Evolutionary conservation across 2,797 vertebrate species (phyloP).

Genomic region (Pseudochaenichthys georgianus): DNA sequence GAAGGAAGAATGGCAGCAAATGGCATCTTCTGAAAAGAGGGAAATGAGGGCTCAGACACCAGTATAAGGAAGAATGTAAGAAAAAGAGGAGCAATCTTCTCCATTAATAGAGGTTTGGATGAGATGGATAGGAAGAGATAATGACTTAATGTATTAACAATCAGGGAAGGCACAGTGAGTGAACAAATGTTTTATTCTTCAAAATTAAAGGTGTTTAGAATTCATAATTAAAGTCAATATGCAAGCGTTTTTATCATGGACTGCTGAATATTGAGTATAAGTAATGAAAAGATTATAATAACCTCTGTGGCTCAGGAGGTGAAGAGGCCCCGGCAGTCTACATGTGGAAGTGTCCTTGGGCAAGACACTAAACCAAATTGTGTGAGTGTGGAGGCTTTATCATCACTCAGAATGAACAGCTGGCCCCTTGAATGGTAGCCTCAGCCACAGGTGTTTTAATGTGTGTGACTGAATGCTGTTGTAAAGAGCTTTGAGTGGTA

Average conservation of each 20-base stretch:
- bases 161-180: not conserved
- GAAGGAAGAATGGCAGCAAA: conserved; percentile 48
- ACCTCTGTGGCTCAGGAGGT: too few relatives aligned
- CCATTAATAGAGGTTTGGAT: conserved; percentile 45
- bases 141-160: conserved; percentile 27
- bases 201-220: conserved; percentile 21
- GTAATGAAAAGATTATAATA: not conserved
- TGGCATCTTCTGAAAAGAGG: conserved; percentile 41
- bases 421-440: too few relatives aligned
- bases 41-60: conserved; percentile 49
- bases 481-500: too few relatives aligned
- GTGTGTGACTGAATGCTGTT: too few relatives aligned
- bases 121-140: conserved; percentile 8
- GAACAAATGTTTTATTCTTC: conserved; percentile 16
- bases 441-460: too few relatives aligned
- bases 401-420: too few relatives aligned
- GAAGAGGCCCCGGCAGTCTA: too few relatives aligned
- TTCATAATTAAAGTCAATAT: not conserved
- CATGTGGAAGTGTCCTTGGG: too few relatives aligned
- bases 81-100: conserved; percentile 27
- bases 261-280: not conserved
- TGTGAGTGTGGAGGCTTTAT: too few relatives aligned
- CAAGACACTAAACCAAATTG: too few relatives aligned
- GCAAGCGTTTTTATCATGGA: not conserved
- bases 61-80: conserved; percentile 29